phyloP scores from a whole-genome alignment of 1,140 invertebrate species.

The Drosophila baimaii region DNA sequence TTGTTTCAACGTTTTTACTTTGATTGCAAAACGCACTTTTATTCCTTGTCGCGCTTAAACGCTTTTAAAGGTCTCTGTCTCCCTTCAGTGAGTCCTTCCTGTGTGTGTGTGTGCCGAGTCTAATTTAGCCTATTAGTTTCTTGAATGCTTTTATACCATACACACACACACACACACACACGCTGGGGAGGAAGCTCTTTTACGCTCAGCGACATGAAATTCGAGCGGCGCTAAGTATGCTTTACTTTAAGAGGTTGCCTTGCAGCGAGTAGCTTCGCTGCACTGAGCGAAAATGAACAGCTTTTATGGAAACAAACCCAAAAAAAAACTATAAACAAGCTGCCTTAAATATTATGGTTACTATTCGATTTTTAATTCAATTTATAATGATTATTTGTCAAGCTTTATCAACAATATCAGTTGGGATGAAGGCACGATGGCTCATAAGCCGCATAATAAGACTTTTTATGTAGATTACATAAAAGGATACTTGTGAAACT shows the following conservation, averaged over 20 bases:
- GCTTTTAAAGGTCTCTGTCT: slow-evolving; percentile 60
- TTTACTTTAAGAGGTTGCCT: slow-evolving; percentile 22
- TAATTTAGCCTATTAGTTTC: slow-evolving; percentile 78
- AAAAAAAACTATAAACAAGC: neutral
- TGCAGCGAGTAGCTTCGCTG: neutral
- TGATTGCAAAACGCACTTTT: slow-evolving; percentile 80
- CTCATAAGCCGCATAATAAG: no score
- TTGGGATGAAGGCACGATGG: no score
- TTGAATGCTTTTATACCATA: slow-evolving; percentile 66
- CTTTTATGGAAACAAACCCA: no score
- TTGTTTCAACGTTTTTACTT: slow-evolving; percentile 70
- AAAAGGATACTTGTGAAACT: no score
- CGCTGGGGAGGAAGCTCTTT: slow-evolving; percentile 6
- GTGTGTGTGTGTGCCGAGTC: slow-evolving; percentile 33
- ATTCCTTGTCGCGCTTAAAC: slow-evolving; percentile 73
- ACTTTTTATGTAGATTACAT: no score
- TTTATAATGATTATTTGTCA: no score
- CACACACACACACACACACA: slow-evolving; percentile 6
- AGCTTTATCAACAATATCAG: no score
- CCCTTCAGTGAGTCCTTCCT: slow-evolving; percentile 10
- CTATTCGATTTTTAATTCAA: no score
- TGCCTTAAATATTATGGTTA: no score
- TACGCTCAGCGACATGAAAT: slow-evolving; percentile 25
- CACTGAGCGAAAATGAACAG: slow-evolving; percentile 12
- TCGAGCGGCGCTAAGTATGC: slow-evolving; percentile 28